Base-by-base conservation (phyloP, 2,113 vertebrate genomes). In the Scartelaos histophorus region DNA sequence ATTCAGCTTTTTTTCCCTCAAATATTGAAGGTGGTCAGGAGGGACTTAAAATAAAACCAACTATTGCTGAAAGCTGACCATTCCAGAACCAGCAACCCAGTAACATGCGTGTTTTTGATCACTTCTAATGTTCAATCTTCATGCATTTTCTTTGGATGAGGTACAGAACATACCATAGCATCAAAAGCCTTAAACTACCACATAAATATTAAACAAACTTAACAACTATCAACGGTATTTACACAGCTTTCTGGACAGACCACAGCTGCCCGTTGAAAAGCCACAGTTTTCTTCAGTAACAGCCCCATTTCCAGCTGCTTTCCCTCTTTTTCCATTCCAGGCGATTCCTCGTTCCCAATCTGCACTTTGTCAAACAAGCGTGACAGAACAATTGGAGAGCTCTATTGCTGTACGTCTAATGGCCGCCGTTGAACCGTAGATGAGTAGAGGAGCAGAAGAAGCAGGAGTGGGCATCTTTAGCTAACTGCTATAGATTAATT, bases 401-500 rank as follows among this genome's bases (percentile, higher is more conserved):
- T 25, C 61, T 34, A 66, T 16, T 75, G 34, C 43, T 25, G 22
- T 73, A 82, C 79, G 85, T 51, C 61, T 79, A 22, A 73, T 65
- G 78, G 68, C 64, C 66, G 70, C 65, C 56, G 71, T 69, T 54
- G 61, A 78, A 78, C 56, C 29, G 49, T 69, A 58, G 56, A 81
- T 75, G 66, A 67, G 76, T 70, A 66, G 61, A 81, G 56, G 76
- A 79, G 62, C 54, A 73, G 84, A 90, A 83, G 71, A 61, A 79
- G 78, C 74, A 62, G 58, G 82, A 84, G 76, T 80, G 82, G 85
- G 85, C 86, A 87, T 88, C 85, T 90, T 91, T 82, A 69, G 75
- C 81, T 91, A 92, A 91, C 89, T 89, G 84, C 85, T 92, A 89
- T 90, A 79, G 92, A 93, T 92, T 92, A 92, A 91, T 92, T 92